Evolutionary conservation across 2,113 vertebrate genomes (phyloP), one percentile per base, ranked within the genome.

Genomic region (Semicossyphus pulcher): DNA sequence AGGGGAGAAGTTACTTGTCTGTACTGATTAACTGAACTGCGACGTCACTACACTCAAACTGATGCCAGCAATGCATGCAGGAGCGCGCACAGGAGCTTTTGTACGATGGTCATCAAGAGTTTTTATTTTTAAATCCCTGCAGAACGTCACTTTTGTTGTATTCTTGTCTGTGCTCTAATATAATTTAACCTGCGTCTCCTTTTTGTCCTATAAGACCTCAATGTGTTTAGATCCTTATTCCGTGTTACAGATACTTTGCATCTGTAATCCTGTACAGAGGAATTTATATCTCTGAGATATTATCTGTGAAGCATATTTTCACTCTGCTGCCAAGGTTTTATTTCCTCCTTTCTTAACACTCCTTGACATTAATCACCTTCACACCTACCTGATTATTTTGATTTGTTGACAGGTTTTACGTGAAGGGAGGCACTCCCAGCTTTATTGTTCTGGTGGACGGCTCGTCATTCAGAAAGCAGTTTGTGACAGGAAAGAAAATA

Each of bases 371-470:
- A 3, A 15, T 4, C 52, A 76, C 4, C 15, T 58, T 44, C 11
- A 37, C 34, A 7, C 51, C 16, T 18, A 36, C 1, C 25, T 60
- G 29, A 57, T 25, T 18, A 1, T 6, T 80, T 23, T 72, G 5
- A 37, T 86, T 47, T 69, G 80, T 93, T 53, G 54, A 28, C 93
- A 99, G 97, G 92, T 97, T 86, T 84, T 94, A 91, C 31, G 91
- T 99, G 8, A 97, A 96, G 86, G 93, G 92, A 0, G 95, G 96
- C 34, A 95, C 93, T 0, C 97, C 97, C 0, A 89, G 93, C 1
- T 95, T 98, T 83, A 86, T 98, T 49, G 68, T 96, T 7, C 88
- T 96, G 84, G 97, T 93, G 1, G 92, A 93, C 15, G 79, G 5
- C 29, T 96, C 96, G 1, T 29, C 91, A 1, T 98, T 96, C 86